A percentile compares a stretch with the other conserved stretches of the same genome.
Evolutionary conservation across 2,113 vertebrate genomes (phyloP).

Genomic region (Theristicus caerulescens): DNA sequence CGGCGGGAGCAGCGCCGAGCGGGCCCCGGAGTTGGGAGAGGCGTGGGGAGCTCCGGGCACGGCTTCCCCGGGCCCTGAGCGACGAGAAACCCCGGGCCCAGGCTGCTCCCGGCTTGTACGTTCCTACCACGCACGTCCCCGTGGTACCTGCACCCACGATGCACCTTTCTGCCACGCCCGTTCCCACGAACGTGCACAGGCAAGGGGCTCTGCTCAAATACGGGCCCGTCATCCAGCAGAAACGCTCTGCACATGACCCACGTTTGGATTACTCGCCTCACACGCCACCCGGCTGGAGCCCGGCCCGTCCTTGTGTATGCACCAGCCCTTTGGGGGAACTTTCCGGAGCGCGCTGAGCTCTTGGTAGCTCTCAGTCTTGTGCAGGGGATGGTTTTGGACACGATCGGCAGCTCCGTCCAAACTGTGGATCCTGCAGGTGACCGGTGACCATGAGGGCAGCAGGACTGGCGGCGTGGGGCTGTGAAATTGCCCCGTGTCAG

Average conservation of each 20-base stretch:
- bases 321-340: background rate
- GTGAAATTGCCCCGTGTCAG: background rate
- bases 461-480: background rate
- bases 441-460: background rate
- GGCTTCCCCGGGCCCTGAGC: too few species aligned
- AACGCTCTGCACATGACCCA: background rate
- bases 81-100: background rate
- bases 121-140: rapidly evolving
- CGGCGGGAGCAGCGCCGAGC: background rate
- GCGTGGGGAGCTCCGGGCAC: background rate
- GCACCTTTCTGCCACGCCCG: background rate
- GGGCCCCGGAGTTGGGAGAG: too few species aligned
- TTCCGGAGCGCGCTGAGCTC: background rate
- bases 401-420: background rate
- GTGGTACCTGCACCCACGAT: rapidly evolving
- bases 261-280: background rate
- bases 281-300: background rate
- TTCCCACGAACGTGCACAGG: rapidly evolving
- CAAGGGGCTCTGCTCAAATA: background rate
- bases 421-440: background rate
- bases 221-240: background rate
- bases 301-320: rapidly evolving
- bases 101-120: background rate
- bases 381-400: background rate
- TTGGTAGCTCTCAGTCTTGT: background rate